Percentiles rank a stretch among this genome's conserved stretches.
Evolutionary conservation across 2,888 invertebrate genomes (phyloP).

Genomic region (Oscheius sp.): DNA sequence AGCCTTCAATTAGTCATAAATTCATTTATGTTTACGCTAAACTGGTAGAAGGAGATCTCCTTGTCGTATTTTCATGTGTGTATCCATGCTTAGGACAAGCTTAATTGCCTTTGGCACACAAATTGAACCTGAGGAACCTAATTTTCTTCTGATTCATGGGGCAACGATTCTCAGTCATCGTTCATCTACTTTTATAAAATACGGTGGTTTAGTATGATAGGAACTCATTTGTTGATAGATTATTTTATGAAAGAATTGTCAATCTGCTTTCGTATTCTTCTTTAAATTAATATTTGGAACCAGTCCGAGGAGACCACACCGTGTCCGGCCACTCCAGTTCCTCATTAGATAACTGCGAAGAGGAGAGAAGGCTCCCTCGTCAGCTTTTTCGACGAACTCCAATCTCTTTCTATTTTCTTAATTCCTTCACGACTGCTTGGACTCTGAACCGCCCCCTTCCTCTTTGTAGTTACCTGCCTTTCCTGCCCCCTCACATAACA

Average conservation of each 20-base stretch:
- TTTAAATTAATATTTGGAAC: slow-evolving; percentile 11
- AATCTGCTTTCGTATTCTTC: background rate
- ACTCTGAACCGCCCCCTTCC: background rate
- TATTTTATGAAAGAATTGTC: slow-evolving; percentile 18
- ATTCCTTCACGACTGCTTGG: background rate
- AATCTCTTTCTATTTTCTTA: background rate
- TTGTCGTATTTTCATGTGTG: too few species aligned
- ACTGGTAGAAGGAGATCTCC: too few species aligned
- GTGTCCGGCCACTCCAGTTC: too few species aligned
- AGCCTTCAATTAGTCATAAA: background rate
- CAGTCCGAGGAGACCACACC: slow-evolving; percentile 4
- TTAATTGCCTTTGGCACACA: background rate
- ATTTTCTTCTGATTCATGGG: too few species aligned
- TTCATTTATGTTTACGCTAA: background rate
- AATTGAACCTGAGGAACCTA: background rate
- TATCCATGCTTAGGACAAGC: background rate
- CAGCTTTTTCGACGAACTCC: background rate
- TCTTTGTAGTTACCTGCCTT: slow-evolving; percentile 5
- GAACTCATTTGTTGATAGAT: too few species aligned
- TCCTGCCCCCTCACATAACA: too few species aligned
- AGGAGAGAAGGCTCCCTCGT: too few species aligned
- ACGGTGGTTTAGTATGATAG: too few species aligned
- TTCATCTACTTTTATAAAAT: too few species aligned
- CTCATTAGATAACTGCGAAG: slow-evolving; percentile 15
- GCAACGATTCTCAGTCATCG: too few species aligned